phyloP scores from a whole-genome alignment of 2,888 invertebrate genomes.

The Nemapogon koenigi region DNA sequence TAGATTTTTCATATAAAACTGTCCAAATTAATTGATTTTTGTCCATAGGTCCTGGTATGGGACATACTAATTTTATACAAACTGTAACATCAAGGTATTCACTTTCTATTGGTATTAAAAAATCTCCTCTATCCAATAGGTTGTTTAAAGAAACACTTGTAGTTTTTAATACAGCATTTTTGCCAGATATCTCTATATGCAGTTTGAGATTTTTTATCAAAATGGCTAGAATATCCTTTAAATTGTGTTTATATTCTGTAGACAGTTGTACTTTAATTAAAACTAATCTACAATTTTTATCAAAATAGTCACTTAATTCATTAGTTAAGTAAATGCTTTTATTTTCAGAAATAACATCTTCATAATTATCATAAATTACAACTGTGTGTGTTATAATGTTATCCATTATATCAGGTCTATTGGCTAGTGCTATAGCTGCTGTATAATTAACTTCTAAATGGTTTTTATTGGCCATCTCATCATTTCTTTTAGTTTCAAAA shows the following conservation, averaged over 20 bases:
- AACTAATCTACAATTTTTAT: conserved; percentile 25
- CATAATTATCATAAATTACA: conserved; percentile 33
- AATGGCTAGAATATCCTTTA: conserved; percentile 26
- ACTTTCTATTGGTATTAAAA: conserved; percentile 28
- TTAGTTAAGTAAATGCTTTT: conserved; percentile 29
- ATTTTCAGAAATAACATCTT: conserved; percentile 29
- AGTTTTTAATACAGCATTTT: conserved; percentile 28
- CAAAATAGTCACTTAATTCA: conserved; percentile 30
- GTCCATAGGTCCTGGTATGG: conserved; percentile 34
- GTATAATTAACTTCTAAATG: conserved; percentile 33
- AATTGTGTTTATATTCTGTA: conserved; percentile 23
- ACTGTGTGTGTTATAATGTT: conserved; percentile 26
- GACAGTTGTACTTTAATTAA: conserved; percentile 26
- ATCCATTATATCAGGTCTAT: conserved; percentile 37
- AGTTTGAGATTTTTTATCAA: conserved; percentile 29
- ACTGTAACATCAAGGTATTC: conserved; percentile 23
- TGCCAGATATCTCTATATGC: conserved; percentile 30
- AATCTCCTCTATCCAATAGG: conserved; percentile 26
- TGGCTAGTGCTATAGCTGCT: conserved; percentile 36
- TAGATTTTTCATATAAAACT: conserved; percentile 28
- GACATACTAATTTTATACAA: conserved; percentile 30
- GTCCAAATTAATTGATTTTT: conserved; percentile 31
- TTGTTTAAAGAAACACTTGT: conserved; percentile 29
- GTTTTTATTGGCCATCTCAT: conserved; percentile 26
- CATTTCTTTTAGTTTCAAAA: conserved; percentile 30